phyloP scores from a whole-genome alignment of 2,113 vertebrate species.

The Spermophilus dauricus region DNA sequence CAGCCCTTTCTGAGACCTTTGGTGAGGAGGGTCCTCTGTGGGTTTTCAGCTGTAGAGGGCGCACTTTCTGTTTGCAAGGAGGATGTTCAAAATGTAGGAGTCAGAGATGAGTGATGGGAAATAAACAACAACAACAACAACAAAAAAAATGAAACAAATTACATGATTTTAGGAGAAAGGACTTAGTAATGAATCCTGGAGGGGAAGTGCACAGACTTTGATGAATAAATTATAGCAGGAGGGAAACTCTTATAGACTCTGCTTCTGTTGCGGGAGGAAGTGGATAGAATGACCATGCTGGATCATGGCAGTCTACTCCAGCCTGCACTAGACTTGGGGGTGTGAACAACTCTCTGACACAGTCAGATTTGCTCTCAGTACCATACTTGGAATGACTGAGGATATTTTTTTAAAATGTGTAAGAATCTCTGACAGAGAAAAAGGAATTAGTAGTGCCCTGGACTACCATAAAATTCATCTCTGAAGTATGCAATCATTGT shows the following conservation, averaged over 20 bases:
- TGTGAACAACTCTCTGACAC: background rate
- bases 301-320: background rate
- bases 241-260: background rate
- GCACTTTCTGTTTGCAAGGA: background rate
- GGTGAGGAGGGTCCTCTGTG: background rate
- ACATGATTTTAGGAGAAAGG: background rate
- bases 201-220: background rate
- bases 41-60: background rate
- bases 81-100: background rate
- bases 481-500: background rate
- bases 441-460: background rate
- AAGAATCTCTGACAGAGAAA: background rate
- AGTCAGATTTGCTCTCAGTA: background rate
- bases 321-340: background rate
- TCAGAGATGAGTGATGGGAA: background rate
- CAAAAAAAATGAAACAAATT: background rate
- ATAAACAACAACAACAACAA: too few species aligned
- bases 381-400: background rate
- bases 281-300: background rate
- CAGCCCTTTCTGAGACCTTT: background rate
- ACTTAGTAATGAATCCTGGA: background rate
- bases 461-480: background rate
- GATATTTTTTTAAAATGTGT: background rate
- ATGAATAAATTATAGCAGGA: background rate
- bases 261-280: fast-evolving